Evolutionary conservation across 2,113 vertebrate genomes (phyloP).

Genomic region (Hystrix cristata): DNA sequence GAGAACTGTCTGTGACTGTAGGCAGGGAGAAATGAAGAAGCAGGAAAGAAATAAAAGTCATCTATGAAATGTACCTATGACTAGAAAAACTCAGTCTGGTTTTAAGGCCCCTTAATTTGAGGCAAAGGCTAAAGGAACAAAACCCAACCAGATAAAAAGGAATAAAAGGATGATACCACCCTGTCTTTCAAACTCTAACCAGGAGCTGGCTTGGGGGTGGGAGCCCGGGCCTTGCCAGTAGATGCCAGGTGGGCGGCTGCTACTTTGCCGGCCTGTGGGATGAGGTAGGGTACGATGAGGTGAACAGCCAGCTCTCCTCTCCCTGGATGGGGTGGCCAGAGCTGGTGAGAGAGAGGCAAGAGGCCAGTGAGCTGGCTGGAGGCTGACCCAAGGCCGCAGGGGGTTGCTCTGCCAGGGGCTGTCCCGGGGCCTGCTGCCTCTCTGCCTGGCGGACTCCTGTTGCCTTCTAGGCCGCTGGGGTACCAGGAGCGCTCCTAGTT

Average conservation of each 20-base stretch:
- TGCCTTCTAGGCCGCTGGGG: accelerated
- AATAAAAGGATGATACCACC: accelerated
- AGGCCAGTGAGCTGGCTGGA: not conserved
- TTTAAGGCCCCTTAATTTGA: not conserved
- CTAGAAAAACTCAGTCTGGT: not conserved
- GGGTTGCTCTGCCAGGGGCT: not conserved
- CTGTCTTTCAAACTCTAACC: not conserved
- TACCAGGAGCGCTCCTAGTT: accelerated
- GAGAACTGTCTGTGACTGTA: not conserved
- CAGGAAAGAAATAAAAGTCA: not conserved
- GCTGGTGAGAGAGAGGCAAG: not conserved
- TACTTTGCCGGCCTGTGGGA: accelerated
- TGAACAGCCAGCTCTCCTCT: not conserved
- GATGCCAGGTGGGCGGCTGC: accelerated
- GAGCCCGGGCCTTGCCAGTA: not conserved
- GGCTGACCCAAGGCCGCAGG: not conserved
- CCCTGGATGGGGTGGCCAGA: not conserved
- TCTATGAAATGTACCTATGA: not conserved
- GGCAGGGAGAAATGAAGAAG: not conserved
- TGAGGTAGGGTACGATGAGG: not conserved
- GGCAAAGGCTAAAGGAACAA: not conserved
- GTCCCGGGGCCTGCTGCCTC: not conserved
- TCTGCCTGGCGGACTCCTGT: not conserved
- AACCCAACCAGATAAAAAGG: not conserved
- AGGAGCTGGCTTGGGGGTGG: not conserved